Conservation (phyloP, 2,113 vertebrate genomes). For the Cairina moschata region DNA sequence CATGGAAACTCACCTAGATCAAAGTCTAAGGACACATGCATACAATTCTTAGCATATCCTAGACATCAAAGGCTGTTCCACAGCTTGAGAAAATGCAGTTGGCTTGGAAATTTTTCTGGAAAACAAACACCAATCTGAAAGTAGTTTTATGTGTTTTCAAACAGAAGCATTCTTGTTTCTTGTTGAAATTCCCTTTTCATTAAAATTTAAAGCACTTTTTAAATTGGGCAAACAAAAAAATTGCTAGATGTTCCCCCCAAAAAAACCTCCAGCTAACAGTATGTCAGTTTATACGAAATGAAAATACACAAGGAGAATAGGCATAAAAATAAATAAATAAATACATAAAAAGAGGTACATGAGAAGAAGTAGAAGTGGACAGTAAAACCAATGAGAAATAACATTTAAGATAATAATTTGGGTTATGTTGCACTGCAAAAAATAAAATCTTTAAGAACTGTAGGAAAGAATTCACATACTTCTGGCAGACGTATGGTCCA, state of each 20-base stretch:
- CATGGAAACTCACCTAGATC: neutral
- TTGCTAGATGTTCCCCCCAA: neutral
- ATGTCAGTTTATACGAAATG: neutral
- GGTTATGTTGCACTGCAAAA: neutral
- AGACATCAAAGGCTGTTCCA: neutral
- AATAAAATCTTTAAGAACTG: neutral
- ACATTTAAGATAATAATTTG: neutral
- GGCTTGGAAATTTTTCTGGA: neutral
- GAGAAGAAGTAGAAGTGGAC: neutral
- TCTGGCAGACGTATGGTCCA: fast-evolving
- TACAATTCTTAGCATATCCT: neutral
- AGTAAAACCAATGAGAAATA: neutral
- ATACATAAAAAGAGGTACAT: neutral
- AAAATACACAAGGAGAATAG: neutral
- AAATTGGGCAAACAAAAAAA: neutral
- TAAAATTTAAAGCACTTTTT: neutral
- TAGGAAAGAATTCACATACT: neutral
- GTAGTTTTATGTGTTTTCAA: neutral
- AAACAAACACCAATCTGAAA: neutral
- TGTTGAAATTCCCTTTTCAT: neutral
- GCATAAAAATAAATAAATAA: neutral
- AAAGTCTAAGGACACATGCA: neutral
- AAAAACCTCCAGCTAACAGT: neutral
- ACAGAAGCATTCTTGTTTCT: neutral
- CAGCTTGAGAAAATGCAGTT: neutral